phyloP scores from a whole-genome alignment of 2,113 vertebrate genomes.

The Trichomycterus rosablanca region DNA sequence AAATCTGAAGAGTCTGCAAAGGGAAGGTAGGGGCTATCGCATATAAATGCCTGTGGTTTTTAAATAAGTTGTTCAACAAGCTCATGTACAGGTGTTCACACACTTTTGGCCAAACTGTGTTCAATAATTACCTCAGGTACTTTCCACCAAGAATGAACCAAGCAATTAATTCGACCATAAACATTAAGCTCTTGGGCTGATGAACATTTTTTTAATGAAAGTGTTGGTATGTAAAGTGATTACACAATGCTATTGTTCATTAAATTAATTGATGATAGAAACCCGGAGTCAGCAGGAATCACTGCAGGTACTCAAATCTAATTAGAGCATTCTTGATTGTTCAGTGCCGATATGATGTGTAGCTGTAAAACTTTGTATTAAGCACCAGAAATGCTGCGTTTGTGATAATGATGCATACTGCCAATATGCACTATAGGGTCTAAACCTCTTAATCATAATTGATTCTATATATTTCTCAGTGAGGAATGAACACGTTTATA shows the following conservation, averaged over 20 bases:
- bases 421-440: not conserved
- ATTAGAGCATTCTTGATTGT: constrained; percentile 33
- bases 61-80: too few species aligned
- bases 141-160: constrained; percentile 41
- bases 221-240: constrained; percentile 37
- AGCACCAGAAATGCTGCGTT: not conserved
- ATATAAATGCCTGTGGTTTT: too few species aligned
- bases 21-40: too few species aligned
- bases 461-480: not conserved
- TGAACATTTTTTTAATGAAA: constrained; percentile 23
- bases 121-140: constrained; percentile 48
- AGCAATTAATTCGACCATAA: constrained; percentile 27
- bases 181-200: constrained; percentile 24
- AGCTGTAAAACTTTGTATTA: not conserved
- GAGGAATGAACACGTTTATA: not conserved
- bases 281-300: constrained; percentile 46
- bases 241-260: constrained; percentile 38
- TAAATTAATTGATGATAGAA: constrained; percentile 41
- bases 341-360: constrained; percentile 25
- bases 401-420: not conserved
- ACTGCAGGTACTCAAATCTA: constrained; percentile 22
- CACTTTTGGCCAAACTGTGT: too few species aligned
- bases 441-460: not conserved
- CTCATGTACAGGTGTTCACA: too few species aligned
- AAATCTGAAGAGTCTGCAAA: too few species aligned